Evolutionary conservation across 64 coral and sea anemone genomes (phyloP), one percentile per base, ranked within the genome.

Genomic region (Pocillopora verrucosa): DNA sequence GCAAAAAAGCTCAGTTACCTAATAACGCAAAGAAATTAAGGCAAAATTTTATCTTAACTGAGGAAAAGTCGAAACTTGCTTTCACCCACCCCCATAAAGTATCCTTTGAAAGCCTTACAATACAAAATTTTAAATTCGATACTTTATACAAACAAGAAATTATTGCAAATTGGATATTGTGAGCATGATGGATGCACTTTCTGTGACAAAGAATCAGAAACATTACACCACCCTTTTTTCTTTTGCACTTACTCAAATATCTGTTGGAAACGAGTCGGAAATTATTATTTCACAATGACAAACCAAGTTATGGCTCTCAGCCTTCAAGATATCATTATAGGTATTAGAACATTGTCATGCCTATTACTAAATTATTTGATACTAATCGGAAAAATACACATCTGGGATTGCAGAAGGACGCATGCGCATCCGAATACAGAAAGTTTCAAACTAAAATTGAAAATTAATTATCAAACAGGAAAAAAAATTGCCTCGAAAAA

Each of bases 51-150:
- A 75, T 75, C 57, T 74, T 87, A 10, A 74, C 65, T 36, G 70
- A 87, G 14, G 37, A 87, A 12, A 22, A 87, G 17, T 59, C 35
- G 56, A 75, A 87, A 87, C n/a, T 58, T 25, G 72, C 58, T 56
- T 87, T 75, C 17, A 15, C 15, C 67, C 70, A 56, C 16, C 85
- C 85, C 13, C 72, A 74, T 36, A 36, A 74, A 4, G 2, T 67
- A 14, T 34, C 19, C 10, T 56, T 13, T 22, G 65, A 87, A 61
- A 87, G 67, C 65, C 15, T 87, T 87, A 60, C 85, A 87, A 76
- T 75, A 76, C 30, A 87, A 87, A 75, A 60, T 87, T 75, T 36
- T 87, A n/a, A 76, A 87, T 61, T 74, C 30, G 1, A 87, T 73
- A 34, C 38, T 87, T 0, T 87, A 74, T 60, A 87, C 72, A 34